Base-by-base conservation (phyloP, 1,140 invertebrate genomes). In the Charaxes varanes region DNA sequence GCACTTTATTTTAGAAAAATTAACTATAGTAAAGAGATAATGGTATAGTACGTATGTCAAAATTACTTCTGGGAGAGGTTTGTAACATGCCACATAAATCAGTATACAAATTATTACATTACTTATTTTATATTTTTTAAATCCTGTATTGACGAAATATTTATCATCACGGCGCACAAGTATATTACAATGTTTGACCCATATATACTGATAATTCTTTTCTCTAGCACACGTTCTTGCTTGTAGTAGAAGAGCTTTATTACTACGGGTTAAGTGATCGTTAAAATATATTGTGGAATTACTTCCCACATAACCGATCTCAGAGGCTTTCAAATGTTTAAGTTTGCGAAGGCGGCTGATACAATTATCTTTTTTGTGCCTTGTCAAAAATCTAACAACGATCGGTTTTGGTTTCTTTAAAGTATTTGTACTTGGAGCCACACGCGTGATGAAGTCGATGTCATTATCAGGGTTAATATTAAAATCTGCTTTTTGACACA, bases 81-180 rank as follows among this genome's bases (percentile, higher is more conserved):
- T n/a, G n/a, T n/a, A n/a, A n/a, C n/a, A n/a, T n/a, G n/a, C n/a
- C n/a, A n/a, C n/a, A n/a, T n/a, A n/a, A n/a, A n/a, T n/a, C n/a
- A n/a, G n/a, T n/a, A n/a, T n/a, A n/a, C n/a, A n/a, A n/a, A n/a
- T n/a, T n/a, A n/a, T n/a, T n/a, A n/a, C n/a, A n/a, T n/a, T n/a
- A n/a, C n/a, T n/a, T n/a, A n/a, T n/a, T n/a, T n/a, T n/a, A 43
- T 34, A 11, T 43, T 35, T 21, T 43, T 43, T 28, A 43, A 43
- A 43, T 43, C 32, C 18, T 28, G 23, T 10, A 15, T 17, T 8
- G 11, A 34, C 6, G 21, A 13, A 21, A 43, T 43, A 4, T 26
- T 4, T 43, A 28, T 43, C 32, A 28, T 43, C 28, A 14, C 30
- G 31, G 8, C 41, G 41, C 4, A 21, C 41, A 17, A 43, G 28